Percentiles rank a stretch among this genome's conserved stretches.
Evolutionary conservation across 2,888 invertebrate species (phyloP).

Genomic region (Drosophila cognata): DNA sequence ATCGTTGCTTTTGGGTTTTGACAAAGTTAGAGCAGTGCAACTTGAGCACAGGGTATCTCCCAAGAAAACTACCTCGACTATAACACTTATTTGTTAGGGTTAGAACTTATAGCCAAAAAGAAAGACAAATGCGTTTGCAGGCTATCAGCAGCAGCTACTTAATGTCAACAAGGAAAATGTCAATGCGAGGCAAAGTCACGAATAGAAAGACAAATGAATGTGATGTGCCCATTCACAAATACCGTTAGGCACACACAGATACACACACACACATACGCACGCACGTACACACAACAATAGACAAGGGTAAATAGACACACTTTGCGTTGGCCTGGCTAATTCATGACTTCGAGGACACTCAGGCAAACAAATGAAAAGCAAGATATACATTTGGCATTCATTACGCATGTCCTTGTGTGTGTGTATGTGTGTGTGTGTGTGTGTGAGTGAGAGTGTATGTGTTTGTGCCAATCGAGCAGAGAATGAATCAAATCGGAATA

Average conservation of each 20-base stretch:
- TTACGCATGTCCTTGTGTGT: constrained; percentile 49
- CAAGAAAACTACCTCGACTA: background rate
- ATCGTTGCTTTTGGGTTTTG: no score
- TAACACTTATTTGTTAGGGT: background rate
- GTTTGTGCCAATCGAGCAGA: constrained; percentile 57
- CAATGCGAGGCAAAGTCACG: constrained; percentile 23
- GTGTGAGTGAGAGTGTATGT: constrained; percentile 22
- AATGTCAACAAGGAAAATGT: constrained; percentile 43
- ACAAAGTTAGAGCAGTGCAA: background rate
- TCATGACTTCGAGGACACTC: constrained; percentile 68
- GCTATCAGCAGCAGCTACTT: constrained; percentile 45
- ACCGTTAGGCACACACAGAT: constrained; percentile 53
- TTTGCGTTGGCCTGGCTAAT: constrained; percentile 64
- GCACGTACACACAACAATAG: constrained; percentile 14
- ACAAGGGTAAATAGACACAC: constrained; percentile 55
- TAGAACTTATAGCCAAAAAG: background rate
- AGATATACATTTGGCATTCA: constrained; percentile 59
- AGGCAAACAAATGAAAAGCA: constrained; percentile 59
- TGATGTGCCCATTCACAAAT: constrained; percentile 59
- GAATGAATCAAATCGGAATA: constrained; percentile 74
- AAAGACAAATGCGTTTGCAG: constrained; percentile 39
- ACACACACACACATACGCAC: constrained; percentile 26
- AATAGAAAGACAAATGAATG: constrained; percentile 10
- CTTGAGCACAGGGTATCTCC: background rate
- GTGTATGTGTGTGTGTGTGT: constrained; percentile 7